Evolutionary conservation across 2,888 invertebrate genomes (phyloP).

Genomic region (Ligdia adustata): DNA sequence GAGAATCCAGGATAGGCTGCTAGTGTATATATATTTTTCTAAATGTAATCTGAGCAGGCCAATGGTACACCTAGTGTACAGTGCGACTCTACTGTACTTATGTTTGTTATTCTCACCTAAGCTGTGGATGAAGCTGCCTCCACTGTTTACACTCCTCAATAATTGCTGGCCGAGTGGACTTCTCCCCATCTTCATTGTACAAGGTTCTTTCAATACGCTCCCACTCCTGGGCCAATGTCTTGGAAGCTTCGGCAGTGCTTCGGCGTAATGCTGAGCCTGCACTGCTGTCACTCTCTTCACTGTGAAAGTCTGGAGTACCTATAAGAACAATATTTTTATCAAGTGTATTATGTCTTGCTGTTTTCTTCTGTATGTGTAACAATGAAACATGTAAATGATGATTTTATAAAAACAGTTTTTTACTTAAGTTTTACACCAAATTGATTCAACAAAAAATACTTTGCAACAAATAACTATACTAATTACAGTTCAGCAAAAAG

Average conservation of each 20-base stretch:
- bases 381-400: no score
- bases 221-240: constrained; percentile 79
- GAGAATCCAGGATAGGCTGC: no score
- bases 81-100: neutral
- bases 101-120: constrained; percentile 65
- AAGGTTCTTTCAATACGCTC: constrained; percentile 83
- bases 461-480: no score
- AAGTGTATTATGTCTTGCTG: no score
- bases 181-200: constrained; percentile 80
- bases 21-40: no score
- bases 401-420: no score
- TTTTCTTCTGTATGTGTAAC: no score
- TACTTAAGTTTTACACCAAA: no score
- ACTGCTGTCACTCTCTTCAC: constrained; percentile 80
- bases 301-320: constrained; percentile 76
- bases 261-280: constrained; percentile 78
- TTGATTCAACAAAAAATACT: no score
- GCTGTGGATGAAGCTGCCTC: constrained; percentile 83
- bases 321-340: no score
- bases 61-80: neutral
- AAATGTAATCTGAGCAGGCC: no score
- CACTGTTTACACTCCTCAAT: constrained; percentile 84
- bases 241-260: constrained; percentile 79
- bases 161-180: constrained; percentile 73
- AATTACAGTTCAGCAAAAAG: no score